Base-by-base conservation (phyloP, 2,888 invertebrate genomes). In the Xiphydria camelus region DNA sequence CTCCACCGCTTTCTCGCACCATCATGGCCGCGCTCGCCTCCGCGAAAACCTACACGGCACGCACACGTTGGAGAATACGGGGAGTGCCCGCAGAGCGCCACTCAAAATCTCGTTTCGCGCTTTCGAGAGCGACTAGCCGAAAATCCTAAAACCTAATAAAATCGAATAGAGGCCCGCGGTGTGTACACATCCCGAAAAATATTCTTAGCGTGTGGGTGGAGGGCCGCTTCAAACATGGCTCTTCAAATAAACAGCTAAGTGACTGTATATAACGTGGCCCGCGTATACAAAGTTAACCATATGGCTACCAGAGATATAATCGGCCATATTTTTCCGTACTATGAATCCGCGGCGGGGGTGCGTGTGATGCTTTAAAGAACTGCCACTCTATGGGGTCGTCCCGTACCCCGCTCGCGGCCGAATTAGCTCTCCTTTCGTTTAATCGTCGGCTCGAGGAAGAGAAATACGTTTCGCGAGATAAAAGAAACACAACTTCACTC, bases 81-180 rank as follows among this genome's bases (percentile, higher is more conserved):
- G n/a, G n/a, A n/a, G n/a, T n/a, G n/a, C n/a, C n/a, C n/a, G n/a
- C n/a, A n/a, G n/a, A n/a, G n/a, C n/a, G n/a, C n/a, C n/a, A n/a
- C n/a, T n/a, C n/a, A n/a, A n/a, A n/a, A n/a, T n/a, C n/a, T 29
- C 29, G 29, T 29, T 29, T 29, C 14, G 12, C 29, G 29, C 29
- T 7, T 23, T 23, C n/a, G 6, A 6, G 34, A 17, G n/a, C 9
- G 18, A 18, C 34, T 45, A 45, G n/a, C 37, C 23, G 42, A 60
- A 64, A 65, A 68, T 68, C 57, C 61, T 70, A 66, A 72, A 70
- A 71, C 58, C 71, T 68, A 73, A 74, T 74, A 74, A 74, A 74
- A 74, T 73, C 72, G 63, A 73, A 74, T 74, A 73, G 68, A 72
- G 52, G 53, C 52, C 52, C 53, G 42, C 57, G 52, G 55, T 64